These are phyloP conservation scores for Pantelozetes paolii DNA, from an alignment of 2,888 invertebrate genomes.

Conservation along the genomic window DNA sequence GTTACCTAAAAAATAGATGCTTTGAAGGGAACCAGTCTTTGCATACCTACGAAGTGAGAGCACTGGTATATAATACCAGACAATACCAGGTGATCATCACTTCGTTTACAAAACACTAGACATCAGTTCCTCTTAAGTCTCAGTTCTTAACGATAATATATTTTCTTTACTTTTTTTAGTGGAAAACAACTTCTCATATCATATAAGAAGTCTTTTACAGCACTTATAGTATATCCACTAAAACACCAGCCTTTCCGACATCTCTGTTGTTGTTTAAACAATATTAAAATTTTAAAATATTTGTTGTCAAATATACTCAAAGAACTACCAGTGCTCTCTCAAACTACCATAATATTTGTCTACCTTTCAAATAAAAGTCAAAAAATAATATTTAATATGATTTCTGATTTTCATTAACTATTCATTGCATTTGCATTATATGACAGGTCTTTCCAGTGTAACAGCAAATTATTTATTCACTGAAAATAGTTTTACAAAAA, in stretches of 20 bases:
- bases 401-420: conserved; percentile 8
- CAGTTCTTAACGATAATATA: neutral
- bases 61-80: conserved; percentile 2
- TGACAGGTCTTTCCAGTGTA: too few species aligned
- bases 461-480: too few species aligned
- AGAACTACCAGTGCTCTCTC: conserved; percentile 5
- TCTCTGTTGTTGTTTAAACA: neutral
- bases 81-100: conserved; percentile 29
- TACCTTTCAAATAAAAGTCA: too few species aligned
- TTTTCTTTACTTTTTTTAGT: neutral
- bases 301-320: neutral
- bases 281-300: neutral
- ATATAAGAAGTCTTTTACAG: too few species aligned
- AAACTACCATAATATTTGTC: too few species aligned
- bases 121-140: neutral
- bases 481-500: too few species aligned
- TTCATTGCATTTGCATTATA: conserved; percentile 1
- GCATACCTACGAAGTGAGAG: neutral
- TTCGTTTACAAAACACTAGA: neutral
- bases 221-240: too few species aligned
- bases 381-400: too few species aligned
- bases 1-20: too few species aligned
- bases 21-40: conserved; percentile 6
- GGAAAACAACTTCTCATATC: neutral
- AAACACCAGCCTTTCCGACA: conserved; percentile 1